Evolutionary conservation across 2,113 vertebrate species (phyloP).

Genomic region (Pomatorhinus ruficollis): DNA sequence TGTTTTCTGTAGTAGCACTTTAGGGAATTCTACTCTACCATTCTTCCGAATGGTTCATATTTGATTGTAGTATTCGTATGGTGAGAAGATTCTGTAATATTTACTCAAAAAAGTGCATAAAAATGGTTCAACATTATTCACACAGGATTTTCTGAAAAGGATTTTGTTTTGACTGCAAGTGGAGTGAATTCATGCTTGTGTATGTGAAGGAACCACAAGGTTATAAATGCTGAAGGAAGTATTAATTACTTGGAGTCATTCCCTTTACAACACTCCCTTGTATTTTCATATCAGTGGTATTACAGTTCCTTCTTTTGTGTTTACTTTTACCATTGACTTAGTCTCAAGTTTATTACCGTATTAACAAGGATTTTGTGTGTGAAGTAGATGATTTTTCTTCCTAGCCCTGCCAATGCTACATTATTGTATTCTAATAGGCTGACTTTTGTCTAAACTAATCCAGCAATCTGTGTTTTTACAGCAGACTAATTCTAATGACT

Average conservation of each 20-base stretch:
- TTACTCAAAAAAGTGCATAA: neutral
- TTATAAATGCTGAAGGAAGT: neutral
- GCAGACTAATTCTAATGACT: neutral
- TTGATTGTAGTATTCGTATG: neutral
- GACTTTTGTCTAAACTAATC: neutral
- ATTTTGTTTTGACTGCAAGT: neutral
- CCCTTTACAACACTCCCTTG: constrained; percentile 24
- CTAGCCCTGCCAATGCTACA: neutral
- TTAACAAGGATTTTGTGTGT: constrained; percentile 20
- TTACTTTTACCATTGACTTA: neutral
- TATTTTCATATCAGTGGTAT: constrained; percentile 10
- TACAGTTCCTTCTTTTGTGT: constrained; percentile 22
- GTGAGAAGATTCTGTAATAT: neutral
- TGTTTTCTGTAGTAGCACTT: neutral
- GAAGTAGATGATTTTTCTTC: constrained; percentile 18
- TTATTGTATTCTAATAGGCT: neutral
- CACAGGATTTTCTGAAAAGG: neutral
- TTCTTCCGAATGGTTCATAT: neutral
- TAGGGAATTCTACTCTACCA: neutral
- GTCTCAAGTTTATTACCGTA: constrained; percentile 31
- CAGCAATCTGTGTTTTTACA: constrained; percentile 17
- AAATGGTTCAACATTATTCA: neutral
- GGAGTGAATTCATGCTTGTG: neutral
- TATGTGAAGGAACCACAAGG: neutral
- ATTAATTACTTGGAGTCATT: neutral